Evolutionary conservation across 2,888 invertebrate genomes (phyloP).

Genomic region (Lacanobia wlatinum): DNA sequence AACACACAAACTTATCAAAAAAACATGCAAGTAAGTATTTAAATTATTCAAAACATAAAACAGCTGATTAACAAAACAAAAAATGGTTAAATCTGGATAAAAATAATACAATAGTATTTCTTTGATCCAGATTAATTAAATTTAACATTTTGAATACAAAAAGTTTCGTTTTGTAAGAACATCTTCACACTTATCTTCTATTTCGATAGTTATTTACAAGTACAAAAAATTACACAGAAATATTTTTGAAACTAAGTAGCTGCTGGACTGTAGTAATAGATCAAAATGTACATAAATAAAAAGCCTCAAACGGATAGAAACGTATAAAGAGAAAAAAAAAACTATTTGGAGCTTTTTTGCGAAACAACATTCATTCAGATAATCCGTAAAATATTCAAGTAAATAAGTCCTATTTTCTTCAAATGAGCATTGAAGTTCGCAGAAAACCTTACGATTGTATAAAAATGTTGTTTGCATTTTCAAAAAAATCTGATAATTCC

Average conservation of each 20-base stretch:
- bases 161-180: not conserved
- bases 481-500: not conserved
- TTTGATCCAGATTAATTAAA: too few relatives aligned
- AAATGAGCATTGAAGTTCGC: too few relatives aligned
- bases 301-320: not conserved
- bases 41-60: not conserved
- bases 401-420: too few relatives aligned
- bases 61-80: not conserved
- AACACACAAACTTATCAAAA: not conserved
- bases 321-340: not conserved
- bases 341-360: not conserved
- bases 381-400: too few relatives aligned
- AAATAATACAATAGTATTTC: not conserved
- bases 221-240: too few relatives aligned
- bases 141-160: too few relatives aligned
- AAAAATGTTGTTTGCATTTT: too few relatives aligned
- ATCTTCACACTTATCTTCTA: not conserved
- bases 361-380: not conserved
- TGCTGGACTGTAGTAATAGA: not conserved
- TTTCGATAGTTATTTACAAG: not conserved
- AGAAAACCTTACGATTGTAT: too few relatives aligned
- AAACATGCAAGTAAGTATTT: not conserved
- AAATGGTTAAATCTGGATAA: not conserved
- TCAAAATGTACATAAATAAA: not conserved
- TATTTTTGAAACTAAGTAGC: too few relatives aligned